Percentiles rank a stretch among this genome's conserved stretches.
Conservation (phyloP, 2,888 invertebrate genomes). For the Acanthosepion lycidas region DNA sequence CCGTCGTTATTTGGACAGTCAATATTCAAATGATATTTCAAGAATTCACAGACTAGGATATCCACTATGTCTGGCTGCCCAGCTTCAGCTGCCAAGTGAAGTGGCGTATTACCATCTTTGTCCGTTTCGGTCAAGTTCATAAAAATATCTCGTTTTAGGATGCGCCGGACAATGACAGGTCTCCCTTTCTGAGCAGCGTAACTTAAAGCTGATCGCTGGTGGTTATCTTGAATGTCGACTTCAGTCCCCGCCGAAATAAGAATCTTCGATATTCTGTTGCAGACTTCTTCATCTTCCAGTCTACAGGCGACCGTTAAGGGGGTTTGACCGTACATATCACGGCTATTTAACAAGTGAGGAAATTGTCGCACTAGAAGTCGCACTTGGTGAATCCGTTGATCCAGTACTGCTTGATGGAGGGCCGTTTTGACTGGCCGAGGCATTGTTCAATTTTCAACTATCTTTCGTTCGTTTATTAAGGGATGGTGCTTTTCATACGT, state of each 20-base stretch:
- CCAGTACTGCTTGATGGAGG: constrained; percentile 72
- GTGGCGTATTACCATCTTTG: constrained; percentile 72
- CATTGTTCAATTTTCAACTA: background rate
- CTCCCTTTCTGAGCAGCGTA: constrained; percentile 71
- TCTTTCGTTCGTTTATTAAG: too few relatives aligned
- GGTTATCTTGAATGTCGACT: constrained; percentile 65
- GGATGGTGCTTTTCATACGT: too few relatives aligned
- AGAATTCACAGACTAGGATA: constrained; percentile 59
- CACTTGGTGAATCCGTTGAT: constrained; percentile 71
- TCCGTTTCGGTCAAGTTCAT: constrained; percentile 69
- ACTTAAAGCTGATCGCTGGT: constrained; percentile 70
- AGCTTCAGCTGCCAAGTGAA: constrained; percentile 69
- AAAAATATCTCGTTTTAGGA: constrained; percentile 65
- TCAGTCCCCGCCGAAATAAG: constrained; percentile 66
- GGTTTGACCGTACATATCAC: constrained; percentile 71
- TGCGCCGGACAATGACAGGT: constrained; percentile 62
- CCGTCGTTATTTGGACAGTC: constrained; percentile 70
- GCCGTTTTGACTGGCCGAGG: constrained; percentile 71
- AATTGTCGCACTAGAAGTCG: constrained; percentile 71
- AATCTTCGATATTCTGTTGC: constrained; percentile 68
- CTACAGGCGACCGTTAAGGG: constrained; percentile 72
- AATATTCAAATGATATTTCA: constrained; percentile 66
- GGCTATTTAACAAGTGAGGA: constrained; percentile 65
- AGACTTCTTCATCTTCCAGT: constrained; percentile 66
- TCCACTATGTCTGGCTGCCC: constrained; percentile 67